Conservation (phyloP, 1,140 invertebrate species). For the Drosophila obscura region DNA sequence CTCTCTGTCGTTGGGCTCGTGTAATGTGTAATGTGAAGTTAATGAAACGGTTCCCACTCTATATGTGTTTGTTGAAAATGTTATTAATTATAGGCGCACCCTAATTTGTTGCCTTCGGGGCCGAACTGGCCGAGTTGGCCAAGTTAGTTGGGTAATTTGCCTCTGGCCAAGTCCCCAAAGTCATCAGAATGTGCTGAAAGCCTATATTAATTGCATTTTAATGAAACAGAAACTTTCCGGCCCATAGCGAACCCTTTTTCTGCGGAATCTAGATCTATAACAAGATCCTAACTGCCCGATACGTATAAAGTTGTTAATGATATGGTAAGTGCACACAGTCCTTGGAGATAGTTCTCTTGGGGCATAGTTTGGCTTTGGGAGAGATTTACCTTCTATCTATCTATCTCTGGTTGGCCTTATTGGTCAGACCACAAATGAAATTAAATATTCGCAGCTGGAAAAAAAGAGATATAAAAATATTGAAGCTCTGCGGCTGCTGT, state of each 20-base stretch:
- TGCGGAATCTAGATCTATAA: conserved; percentile 23
- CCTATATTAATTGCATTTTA: conserved; percentile 81
- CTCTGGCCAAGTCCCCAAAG: conserved; percentile 39
- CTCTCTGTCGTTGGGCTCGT: conserved; percentile 2
- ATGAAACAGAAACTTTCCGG: conserved; percentile 51
- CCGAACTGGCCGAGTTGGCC: not conserved
- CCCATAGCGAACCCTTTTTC: conserved; percentile 45
- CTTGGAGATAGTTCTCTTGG: conserved; percentile 5
- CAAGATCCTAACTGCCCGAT: conserved; percentile 40
- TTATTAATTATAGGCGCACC: conserved; percentile 80
- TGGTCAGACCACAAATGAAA: conserved; percentile 71
- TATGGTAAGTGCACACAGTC: conserved; percentile 39
- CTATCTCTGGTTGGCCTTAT: conserved; percentile 32
- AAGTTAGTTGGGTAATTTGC: conserved; percentile 51
- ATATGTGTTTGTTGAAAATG: conserved; percentile 54
- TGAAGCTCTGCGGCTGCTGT: conserved; percentile 65
- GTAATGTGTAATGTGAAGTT: conserved; percentile 71
- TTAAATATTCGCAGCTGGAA: conserved; percentile 64
- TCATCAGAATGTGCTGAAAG: conserved; percentile 72
- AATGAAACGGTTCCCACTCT: conserved; percentile 60
- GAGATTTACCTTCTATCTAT: conserved; percentile 31
- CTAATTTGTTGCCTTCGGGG: conserved; percentile 52
- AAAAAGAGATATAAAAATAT: conserved; percentile 48
- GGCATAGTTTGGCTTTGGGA: conserved; percentile 1
- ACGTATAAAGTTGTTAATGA: conserved; percentile 42